Evolutionary conservation across 2,797 vertebrate genomes (phyloP).

Genomic region (Craterocephalus amniculus): DNA sequence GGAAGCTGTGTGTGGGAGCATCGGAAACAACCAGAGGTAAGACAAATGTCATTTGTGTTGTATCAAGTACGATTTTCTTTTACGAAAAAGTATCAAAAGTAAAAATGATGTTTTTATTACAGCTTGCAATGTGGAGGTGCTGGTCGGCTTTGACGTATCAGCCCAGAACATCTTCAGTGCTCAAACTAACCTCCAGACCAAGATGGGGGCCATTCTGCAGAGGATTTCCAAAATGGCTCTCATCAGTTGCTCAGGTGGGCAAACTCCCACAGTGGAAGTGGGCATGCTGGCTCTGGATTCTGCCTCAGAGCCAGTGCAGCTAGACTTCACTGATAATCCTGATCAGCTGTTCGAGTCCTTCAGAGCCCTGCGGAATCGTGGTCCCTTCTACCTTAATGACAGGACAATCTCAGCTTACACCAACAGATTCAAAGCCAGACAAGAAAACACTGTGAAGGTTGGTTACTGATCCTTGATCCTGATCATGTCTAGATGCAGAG

Average conservation of each 20-base stretch:
- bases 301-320: conserved; percentile 80
- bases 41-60: too few species aligned
- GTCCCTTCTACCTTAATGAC: conserved; percentile 86
- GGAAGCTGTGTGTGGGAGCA: conserved; percentile 81
- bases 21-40: conserved; percentile 81
- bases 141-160: conserved; percentile 93
- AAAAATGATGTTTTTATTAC: conserved; percentile 44
- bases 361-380: conserved; percentile 79
- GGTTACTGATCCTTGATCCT: conserved; percentile 46
- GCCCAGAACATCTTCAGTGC: conserved; percentile 86
- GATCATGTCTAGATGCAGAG: too few species aligned
- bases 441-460: conserved; percentile 87
- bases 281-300: conserved; percentile 86
- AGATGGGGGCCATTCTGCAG: conserved; percentile 85
- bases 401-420: conserved; percentile 88
- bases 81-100: conserved; percentile 2
- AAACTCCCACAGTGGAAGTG: conserved; percentile 84
- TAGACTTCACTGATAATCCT: conserved; percentile 88
- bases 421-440: conserved; percentile 82
- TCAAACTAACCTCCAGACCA: conserved; percentile 88
- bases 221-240: conserved; percentile 87
- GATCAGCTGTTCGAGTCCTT: conserved; percentile 85
- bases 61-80: too few species aligned
- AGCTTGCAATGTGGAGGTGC: conserved; percentile 92
- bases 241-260: conserved; percentile 89